Base-by-base conservation (phyloP, 2,888 invertebrate species). In the Chloroclysta siterata region DNA sequence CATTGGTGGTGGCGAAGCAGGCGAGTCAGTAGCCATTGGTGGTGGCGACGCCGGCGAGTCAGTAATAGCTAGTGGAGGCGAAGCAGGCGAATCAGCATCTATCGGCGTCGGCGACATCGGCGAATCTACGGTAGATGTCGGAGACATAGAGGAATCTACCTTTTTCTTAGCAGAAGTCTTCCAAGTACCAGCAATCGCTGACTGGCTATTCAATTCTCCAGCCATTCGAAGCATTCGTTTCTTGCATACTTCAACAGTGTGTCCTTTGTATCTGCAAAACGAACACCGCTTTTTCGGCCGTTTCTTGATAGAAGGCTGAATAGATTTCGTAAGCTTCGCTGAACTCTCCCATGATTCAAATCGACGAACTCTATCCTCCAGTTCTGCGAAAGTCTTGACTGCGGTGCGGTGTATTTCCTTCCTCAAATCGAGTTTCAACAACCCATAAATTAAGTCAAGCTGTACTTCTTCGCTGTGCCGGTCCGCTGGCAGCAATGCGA, bases 391-490 rank as follows among this genome's bases (percentile, higher is more conserved):
- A 10, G 59, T 47, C 13, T 41, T 53, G 10, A 60, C 13, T 28
- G 14, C 28, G n/a, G 14, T 3, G 7, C 59, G 59, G 2, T 10
- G 13, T 39, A 60, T 53, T 39, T 47, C 17, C 15, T 47, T 53
- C 7, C 22, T 60, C 22, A 60, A 6, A 7, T 48, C 53, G 28
- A n/a, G 8, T 53, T 15, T 60, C 28, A 60, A 47, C 4, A 60
- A 11, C 2, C 59, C 59, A 22, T 60, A 60, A 14, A 60, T 53
- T 4, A 60, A 47, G 39, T 60, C 59, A 4, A 60, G 53, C 13
- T 60, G 53, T 10, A 53, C 59, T 41, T 60, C 59, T 29, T 60
- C 59, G 8, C 29, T 41, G 39, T 60, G 59, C 5, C 59, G 46
- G 13, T 15, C 42, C n/a, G 51, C 11, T 53, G 59, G 59, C 10